Conservation (phyloP, 2,888 invertebrate species). For the Halictus quadricinctus region DNA sequence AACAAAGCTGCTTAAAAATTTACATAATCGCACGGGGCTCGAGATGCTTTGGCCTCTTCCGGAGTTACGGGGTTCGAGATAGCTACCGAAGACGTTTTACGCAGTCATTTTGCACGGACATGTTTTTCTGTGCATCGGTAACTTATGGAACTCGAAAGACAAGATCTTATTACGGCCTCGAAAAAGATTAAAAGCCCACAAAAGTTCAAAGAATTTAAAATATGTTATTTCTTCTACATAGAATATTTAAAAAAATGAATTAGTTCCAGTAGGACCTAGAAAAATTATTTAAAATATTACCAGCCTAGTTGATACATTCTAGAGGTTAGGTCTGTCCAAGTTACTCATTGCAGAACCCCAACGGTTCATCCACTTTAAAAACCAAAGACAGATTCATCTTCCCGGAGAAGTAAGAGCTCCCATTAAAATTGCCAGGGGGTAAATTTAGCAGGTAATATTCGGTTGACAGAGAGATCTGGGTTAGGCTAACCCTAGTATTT, state of each 20-base stretch:
- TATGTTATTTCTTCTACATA: no score
- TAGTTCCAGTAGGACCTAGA: no score
- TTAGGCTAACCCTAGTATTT: not conserved
- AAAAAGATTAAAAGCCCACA: no score
- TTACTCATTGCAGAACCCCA: no score
- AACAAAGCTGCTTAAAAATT: not conserved
- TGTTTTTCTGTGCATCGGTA: not conserved
- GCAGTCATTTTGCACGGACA: not conserved
- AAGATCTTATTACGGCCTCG: no score
- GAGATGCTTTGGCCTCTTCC: not conserved
- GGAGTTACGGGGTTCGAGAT: not conserved
- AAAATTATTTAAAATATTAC: not conserved
- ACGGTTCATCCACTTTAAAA: not conserved
- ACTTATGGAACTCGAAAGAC: no score
- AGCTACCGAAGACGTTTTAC: not conserved
- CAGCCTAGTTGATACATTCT: no score
- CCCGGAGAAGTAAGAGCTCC: not conserved
- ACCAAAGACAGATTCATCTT: not conserved
- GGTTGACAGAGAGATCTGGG: not conserved
- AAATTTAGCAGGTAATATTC: not conserved
- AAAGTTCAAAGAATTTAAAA: no score
- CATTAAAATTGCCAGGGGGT: not conserved
- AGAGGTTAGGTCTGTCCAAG: no score
- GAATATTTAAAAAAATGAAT: no score
- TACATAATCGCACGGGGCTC: not conserved